Conservation (phyloP, 2,888 invertebrate genomes). For the Drosophila algonquin region DNA sequence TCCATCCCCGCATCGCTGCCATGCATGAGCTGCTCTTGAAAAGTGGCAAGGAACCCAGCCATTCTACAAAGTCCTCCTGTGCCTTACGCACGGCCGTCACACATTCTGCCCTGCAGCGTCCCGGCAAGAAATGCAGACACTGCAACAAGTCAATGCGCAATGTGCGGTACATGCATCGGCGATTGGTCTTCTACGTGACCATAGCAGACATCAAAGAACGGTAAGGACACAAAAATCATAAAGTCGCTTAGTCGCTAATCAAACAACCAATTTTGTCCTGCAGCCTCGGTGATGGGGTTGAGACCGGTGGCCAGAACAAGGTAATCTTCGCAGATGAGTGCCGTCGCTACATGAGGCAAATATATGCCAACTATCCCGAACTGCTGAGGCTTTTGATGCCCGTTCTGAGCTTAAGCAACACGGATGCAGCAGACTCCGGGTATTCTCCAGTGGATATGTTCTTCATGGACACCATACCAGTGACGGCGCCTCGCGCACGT, state of each 20-base stretch:
- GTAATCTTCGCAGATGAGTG: conserved; percentile 88
- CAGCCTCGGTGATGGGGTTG: conserved; percentile 57
- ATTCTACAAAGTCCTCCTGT: conserved; percentile 80
- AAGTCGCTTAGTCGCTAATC: not conserved
- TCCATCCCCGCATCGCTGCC: conserved; percentile 85
- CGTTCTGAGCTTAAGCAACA: conserved; percentile 83
- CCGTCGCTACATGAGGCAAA: conserved; percentile 87
- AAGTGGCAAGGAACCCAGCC: conserved; percentile 47
- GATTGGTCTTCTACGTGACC: conserved; percentile 78
- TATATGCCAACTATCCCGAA: conserved; percentile 90
- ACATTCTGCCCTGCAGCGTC: conserved; percentile 75
- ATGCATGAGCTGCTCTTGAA: conserved; percentile 83
- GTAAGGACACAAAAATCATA: conserved; percentile 45
- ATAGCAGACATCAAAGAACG: conserved; percentile 76
- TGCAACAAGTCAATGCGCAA: conserved; percentile 75
- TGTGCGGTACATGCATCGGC: conserved; percentile 78
- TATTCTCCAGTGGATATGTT: conserved; percentile 91
- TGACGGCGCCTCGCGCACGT: conserved; percentile 93
- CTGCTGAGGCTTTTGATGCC: conserved; percentile 90
- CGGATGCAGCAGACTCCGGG: conserved; percentile 83
- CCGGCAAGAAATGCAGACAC: conserved; percentile 76
- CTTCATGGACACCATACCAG: conserved; percentile 93
- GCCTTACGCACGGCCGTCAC: conserved; percentile 79
- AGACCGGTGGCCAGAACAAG: conserved; percentile 74
- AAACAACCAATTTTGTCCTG: not conserved